A percentile compares a stretch with the other conserved stretches of the same genome.
Evolutionary conservation across 53 echinoderm and acorn worm species (phyloP).

Genomic region (Stichopus horrens): DNA sequence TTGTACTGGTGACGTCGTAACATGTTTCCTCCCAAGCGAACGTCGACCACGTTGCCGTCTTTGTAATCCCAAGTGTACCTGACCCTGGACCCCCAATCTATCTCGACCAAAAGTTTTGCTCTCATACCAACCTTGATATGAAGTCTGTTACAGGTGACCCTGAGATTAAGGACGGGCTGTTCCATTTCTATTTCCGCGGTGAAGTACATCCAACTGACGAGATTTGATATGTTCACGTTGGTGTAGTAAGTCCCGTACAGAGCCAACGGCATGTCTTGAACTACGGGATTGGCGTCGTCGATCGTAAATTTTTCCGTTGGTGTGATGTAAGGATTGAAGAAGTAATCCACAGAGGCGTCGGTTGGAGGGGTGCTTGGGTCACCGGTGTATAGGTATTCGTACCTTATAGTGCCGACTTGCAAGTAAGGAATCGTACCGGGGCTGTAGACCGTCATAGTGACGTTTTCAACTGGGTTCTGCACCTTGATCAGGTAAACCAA

Average conservation of each 20-base stretch:
- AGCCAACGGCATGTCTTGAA: constrained; percentile 69
- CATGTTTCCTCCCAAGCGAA: constrained; percentile 58
- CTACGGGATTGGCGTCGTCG: constrained; percentile 68
- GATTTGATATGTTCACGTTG: constrained; percentile 77
- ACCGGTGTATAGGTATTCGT: constrained; percentile 65
- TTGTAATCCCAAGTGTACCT: constrained; percentile 78
- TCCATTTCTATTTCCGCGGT: constrained; percentile 81
- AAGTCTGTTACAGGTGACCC: constrained; percentile 45
- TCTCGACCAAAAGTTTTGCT: constrained; percentile 60
- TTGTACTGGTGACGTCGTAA: constrained; percentile 65
- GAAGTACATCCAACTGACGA: constrained; percentile 85
- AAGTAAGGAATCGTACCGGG: constrained; percentile 74
- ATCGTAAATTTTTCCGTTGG: constrained; percentile 66
- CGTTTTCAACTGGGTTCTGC: constrained; percentile 78
- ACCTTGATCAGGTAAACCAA: constrained; percentile 72
- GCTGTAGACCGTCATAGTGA: constrained; percentile 67
- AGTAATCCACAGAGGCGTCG: constrained; percentile 75
- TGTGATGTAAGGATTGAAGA: constrained; percentile 54
- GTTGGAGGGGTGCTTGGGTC: constrained; percentile 74
- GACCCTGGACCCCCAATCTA: constrained; percentile 83
- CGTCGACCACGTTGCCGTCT: constrained; percentile 62
- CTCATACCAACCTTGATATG: constrained; percentile 67
- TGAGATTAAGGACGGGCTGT: constrained; percentile 65
- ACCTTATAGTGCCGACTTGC: constrained; percentile 66
- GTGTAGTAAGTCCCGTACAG: constrained; percentile 70